A percentile compares a stretch with the other conserved stretches of the same genome.
Conservation (phyloP, 2,888 invertebrate genomes). For the Opisthograptis luteolata region DNA sequence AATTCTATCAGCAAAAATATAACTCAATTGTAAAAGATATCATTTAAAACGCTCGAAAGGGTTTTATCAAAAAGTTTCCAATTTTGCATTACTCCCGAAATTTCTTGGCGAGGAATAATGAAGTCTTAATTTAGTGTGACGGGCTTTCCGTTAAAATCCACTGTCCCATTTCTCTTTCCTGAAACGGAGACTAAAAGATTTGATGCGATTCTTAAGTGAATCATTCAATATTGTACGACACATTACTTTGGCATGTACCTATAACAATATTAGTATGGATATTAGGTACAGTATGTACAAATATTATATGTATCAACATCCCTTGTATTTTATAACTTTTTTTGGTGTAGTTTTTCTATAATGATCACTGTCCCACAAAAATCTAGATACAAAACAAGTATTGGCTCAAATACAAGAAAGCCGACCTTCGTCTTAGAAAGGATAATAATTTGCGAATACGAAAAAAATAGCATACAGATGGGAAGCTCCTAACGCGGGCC, state of each 20-base stretch:
- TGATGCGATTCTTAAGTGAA: neutral
- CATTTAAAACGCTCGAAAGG: constrained; percentile 23
- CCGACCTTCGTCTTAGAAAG: neutral
- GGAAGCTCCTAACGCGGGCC: constrained; percentile 25
- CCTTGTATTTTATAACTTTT: no score
- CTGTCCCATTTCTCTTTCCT: constrained; percentile 8
- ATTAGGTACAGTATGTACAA: no score
- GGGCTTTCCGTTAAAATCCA: constrained; percentile 10
- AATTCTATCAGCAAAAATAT: constrained; percentile 5
- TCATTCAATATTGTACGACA: neutral
- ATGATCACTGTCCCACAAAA: no score
- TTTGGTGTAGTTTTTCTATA: no score
- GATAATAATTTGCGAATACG: neutral
- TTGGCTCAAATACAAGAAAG: neutral
- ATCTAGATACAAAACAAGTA: neutral
- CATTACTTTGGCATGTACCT: no score
- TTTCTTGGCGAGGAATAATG: constrained; percentile 38
- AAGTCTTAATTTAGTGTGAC: constrained; percentile 41
- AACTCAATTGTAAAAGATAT: constrained; percentile 15
- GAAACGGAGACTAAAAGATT: neutral
- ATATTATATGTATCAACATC: no score
- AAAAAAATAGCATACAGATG: neutral
- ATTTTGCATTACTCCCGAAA: constrained; percentile 37
- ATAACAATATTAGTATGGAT: no score
- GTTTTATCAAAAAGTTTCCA: constrained; percentile 43